Evolutionary conservation across 2,888 invertebrate genomes (phyloP).

Genomic region (Limnephilus rhombicus): DNA sequence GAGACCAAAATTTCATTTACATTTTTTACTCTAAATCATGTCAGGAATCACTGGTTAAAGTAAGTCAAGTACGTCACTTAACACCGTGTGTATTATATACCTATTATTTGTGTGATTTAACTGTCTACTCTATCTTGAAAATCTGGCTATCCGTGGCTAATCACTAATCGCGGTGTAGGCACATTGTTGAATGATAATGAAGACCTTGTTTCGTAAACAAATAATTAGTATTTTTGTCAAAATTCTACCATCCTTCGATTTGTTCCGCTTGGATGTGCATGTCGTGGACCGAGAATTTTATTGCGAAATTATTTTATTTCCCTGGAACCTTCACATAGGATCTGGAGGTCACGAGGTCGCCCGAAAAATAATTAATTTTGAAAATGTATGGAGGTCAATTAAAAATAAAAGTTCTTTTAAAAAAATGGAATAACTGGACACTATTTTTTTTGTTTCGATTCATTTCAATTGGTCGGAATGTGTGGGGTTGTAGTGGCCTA

Average conservation of each 20-base stretch:
- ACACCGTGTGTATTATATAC: too few species aligned
- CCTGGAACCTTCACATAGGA: background rate
- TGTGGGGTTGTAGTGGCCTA: background rate
- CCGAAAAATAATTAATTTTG: background rate
- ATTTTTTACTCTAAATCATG: too few species aligned
- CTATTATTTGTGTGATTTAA: background rate
- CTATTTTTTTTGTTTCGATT: too few species aligned
- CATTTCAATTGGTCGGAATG: background rate
- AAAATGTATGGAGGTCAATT: background rate
- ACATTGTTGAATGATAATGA: background rate
- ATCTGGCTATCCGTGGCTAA: background rate
- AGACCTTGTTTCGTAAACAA: background rate
- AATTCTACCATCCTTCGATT: background rate
- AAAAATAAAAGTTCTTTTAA: too few species aligned
- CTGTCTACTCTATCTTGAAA: background rate
- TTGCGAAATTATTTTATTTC: background rate
- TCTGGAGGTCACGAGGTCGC: background rate
- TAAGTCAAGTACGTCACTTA: too few species aligned
- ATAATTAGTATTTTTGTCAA: background rate
- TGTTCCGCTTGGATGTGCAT: background rate
- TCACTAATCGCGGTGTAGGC: background rate
- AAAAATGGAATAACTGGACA: too few species aligned
- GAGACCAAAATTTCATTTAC: too few species aligned
- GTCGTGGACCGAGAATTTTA: background rate
- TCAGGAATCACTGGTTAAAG: too few species aligned